Evolutionary conservation across 2,888 invertebrate genomes (phyloP).

Genomic region (Gari tellinella): DNA sequence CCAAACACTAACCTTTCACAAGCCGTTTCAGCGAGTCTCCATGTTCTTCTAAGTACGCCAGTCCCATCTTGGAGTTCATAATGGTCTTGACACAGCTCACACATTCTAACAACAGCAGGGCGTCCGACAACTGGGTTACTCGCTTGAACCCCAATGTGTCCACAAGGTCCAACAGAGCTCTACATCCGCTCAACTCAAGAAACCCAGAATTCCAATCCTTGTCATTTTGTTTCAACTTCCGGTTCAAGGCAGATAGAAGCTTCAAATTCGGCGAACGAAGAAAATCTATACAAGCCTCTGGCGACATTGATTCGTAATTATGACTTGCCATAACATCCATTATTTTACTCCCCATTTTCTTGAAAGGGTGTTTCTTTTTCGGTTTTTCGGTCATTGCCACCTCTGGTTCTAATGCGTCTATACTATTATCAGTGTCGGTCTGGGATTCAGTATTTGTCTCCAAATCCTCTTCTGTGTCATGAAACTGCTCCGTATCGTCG

Average conservation of each 20-base stretch:
- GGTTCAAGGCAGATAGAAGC: conserved; percentile 74
- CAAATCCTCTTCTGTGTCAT: background rate
- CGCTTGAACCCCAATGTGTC: conserved; percentile 76
- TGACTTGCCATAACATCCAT: conserved; percentile 63
- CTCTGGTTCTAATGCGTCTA: background rate
- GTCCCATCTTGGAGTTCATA: conserved; percentile 96
- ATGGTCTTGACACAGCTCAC: conserved; percentile 81
- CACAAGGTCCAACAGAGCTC: conserved; percentile 76
- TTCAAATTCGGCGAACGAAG: conserved; percentile 71
- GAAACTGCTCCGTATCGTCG: background rate
- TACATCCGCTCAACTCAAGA: conserved; percentile 77
- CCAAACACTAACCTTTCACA: conserved; percentile 89
- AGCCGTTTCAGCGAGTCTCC: conserved; percentile 96
- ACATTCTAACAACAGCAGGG: conserved; percentile 80
- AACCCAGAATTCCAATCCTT: conserved; percentile 81
- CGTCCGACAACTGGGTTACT: conserved; percentile 80
- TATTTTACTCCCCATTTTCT: conserved; percentile 63
- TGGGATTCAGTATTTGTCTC: background rate
- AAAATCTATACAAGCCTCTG: conserved; percentile 73
- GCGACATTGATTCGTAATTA: conserved; percentile 75
- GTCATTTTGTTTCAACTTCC: conserved; percentile 73
- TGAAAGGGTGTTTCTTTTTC: conserved; percentile 26
- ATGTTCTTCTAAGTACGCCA: conserved; percentile 97
- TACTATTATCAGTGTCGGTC: background rate
- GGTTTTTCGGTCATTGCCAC: background rate